phyloP scores from a whole-genome alignment of 1,140 invertebrate genomes.

The Euura lappo region DNA sequence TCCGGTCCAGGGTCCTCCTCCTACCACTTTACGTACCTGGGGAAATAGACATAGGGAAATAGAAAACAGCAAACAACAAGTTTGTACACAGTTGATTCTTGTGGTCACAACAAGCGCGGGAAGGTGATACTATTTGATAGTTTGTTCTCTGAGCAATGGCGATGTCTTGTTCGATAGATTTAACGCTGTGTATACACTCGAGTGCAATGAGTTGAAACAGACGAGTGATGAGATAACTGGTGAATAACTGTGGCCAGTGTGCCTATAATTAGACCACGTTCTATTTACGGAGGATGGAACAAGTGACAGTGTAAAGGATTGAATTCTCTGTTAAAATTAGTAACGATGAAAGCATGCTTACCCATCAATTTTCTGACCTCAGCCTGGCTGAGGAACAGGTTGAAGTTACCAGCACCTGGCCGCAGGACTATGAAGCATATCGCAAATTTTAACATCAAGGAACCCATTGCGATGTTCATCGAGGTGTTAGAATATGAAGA shows the following conservation, averaged over 20 bases:
- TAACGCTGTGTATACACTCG: background rate
- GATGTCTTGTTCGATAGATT: background rate
- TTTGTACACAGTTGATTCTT: too few relatives aligned
- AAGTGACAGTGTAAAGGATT: background rate
- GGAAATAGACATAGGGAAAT: too few relatives aligned
- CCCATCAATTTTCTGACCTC: conserved; percentile 59
- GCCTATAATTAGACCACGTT: too few relatives aligned
- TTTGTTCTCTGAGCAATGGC: too few relatives aligned
- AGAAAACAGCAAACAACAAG: too few relatives aligned
- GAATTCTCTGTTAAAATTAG: background rate
- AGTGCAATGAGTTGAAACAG: conserved; percentile 3
- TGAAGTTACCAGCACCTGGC: conserved; percentile 52
- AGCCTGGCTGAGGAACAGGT: conserved; percentile 55
- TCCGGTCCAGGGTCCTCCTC: conserved; percentile 15
- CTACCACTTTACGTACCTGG: too few relatives aligned
- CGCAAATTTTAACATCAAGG: conserved; percentile 38
- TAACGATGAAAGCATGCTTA: conserved; percentile 33
- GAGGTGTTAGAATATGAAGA: background rate
- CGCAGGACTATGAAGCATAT: conserved; percentile 39
- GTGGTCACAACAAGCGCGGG: too few relatives aligned
- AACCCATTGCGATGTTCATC: background rate
- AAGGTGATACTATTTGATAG: too few relatives aligned
- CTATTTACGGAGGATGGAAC: too few relatives aligned
- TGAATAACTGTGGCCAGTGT: background rate
- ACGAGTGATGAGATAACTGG: conserved; percentile 3